Percentiles rank a stretch among this genome's conserved stretches.
These are phyloP conservation scores for Ivindomyrus marchei DNA, from an alignment of 2,113 vertebrate genomes.

Conservation along the genomic window DNA sequence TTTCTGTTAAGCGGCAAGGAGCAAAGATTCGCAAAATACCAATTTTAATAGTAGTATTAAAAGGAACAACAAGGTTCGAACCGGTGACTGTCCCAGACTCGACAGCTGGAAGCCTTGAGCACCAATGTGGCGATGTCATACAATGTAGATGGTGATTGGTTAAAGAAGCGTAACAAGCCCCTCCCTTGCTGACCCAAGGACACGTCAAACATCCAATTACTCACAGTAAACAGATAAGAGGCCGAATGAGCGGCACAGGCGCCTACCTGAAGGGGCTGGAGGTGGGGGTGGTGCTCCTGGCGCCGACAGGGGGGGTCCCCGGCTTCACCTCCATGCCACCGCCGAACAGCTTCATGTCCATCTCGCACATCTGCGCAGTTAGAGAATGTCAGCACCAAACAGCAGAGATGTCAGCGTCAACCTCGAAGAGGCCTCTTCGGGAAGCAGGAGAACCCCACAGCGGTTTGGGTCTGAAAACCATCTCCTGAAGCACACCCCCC, in stretches of 20 bases:
- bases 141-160: neutral
- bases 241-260: neutral
- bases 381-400: slow-evolving; percentile 7
- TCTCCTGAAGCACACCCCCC: neutral
- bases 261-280: slow-evolving; percentile 95
- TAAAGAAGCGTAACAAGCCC: neutral
- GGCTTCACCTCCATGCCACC: slow-evolving; percentile 91
- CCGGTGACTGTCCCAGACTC: neutral
- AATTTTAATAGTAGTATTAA: no score
- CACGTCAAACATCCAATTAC: neutral
- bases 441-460: neutral
- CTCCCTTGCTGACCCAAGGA: neutral
- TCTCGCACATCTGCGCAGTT: slow-evolving; percentile 79
- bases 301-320: slow-evolving; percentile 83
- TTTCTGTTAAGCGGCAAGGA: neutral
- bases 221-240: neutral
- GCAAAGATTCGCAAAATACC: neutral
- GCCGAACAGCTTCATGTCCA: slow-evolving; percentile 91
- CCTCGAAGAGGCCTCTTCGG: neutral
- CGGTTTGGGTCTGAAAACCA: neutral
- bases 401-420: slow-evolving; percentile 61
- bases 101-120: neutral
- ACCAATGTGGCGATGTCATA: neutral
- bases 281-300: slow-evolving; percentile 87
- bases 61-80: neutral